Conservation (phyloP, 2,113 vertebrate genomes). For the Larimichthys polyactis region DNA sequence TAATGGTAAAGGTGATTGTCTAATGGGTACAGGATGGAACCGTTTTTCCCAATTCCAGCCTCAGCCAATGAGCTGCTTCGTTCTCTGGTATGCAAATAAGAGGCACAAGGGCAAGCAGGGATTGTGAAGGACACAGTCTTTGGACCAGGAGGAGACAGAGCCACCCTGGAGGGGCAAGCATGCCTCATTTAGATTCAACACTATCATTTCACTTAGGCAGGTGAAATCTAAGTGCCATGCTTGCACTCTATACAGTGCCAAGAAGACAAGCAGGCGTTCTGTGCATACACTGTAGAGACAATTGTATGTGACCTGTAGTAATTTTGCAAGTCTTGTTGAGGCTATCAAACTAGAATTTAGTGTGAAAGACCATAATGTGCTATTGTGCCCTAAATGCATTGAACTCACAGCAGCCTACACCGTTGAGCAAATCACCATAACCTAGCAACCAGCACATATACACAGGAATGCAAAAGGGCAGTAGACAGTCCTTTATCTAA, state of each 20-base stretch:
- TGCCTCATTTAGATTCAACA: slow-evolving; percentile 69
- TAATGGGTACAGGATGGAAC: slow-evolving; percentile 37
- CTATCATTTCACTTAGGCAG: slow-evolving; percentile 53
- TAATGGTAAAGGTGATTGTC: slow-evolving; percentile 41
- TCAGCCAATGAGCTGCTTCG: slow-evolving; percentile 51
- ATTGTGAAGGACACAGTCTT: slow-evolving; percentile 61
- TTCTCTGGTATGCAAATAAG: slow-evolving; percentile 63
- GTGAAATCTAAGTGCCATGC: slow-evolving; percentile 54
- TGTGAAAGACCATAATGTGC: slow-evolving; percentile 51
- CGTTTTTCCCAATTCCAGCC: slow-evolving; percentile 42
- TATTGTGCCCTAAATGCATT: slow-evolving; percentile 30
- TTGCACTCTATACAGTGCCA: slow-evolving; percentile 31
- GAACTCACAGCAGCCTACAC: slow-evolving; percentile 26
- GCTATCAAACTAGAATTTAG: slow-evolving; percentile 24
- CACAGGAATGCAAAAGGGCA: slow-evolving; percentile 36
- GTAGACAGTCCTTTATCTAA: slow-evolving; percentile 35
- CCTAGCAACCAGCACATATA: slow-evolving; percentile 42
- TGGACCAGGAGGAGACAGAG: slow-evolving; percentile 56
- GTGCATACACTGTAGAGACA: slow-evolving; percentile 14
- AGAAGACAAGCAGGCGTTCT: slow-evolving; percentile 26
- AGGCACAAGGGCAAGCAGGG: slow-evolving; percentile 45
- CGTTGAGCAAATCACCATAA: slow-evolving; percentile 49
- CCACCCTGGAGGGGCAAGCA: slow-evolving; percentile 48
- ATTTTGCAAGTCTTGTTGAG: slow-evolving; percentile 34
- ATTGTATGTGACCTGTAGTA: slow-evolving; percentile 30